phyloP scores from a whole-genome alignment of 2,113 vertebrate species.

The Typhlomys cinereus region DNA sequence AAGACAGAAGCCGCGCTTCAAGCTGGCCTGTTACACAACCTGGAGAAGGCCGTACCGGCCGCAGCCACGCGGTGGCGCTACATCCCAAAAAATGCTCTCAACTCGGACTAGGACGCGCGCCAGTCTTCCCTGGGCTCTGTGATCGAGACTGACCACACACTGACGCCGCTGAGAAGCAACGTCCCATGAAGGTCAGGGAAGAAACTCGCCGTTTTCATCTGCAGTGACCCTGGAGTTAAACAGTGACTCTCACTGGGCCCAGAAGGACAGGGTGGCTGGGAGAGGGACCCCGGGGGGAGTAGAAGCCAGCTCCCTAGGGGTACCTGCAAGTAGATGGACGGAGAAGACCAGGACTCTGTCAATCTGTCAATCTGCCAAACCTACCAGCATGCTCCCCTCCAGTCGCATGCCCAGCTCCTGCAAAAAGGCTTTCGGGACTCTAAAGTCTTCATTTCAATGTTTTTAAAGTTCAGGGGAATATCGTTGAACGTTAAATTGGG shows the following conservation, averaged over 20 bases:
- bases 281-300: background rate
- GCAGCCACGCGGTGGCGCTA: conserved; percentile 63
- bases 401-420: background rate
- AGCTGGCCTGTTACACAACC: conserved; percentile 53
- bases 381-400: background rate
- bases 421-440: background rate
- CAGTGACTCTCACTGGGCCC: background rate
- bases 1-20: background rate
- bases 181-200: too few relatives aligned
- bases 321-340: background rate
- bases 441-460: conserved; percentile 33
- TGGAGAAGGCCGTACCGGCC: background rate
- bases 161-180: too few relatives aligned
- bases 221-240: background rate
- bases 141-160: too few relatives aligned
- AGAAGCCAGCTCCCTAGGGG: background rate
- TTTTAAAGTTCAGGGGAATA: background rate
- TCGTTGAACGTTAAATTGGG: background rate
- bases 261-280: background rate
- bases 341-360: conserved; percentile 19
- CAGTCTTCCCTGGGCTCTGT: too few relatives aligned
- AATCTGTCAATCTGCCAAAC: background rate
- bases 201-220: conserved; percentile 28
- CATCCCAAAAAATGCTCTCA: conserved; percentile 13
- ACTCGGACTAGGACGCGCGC: background rate